phyloP scores from a whole-genome alignment of 2,888 invertebrate genomes.

The Alitta virens region DNA sequence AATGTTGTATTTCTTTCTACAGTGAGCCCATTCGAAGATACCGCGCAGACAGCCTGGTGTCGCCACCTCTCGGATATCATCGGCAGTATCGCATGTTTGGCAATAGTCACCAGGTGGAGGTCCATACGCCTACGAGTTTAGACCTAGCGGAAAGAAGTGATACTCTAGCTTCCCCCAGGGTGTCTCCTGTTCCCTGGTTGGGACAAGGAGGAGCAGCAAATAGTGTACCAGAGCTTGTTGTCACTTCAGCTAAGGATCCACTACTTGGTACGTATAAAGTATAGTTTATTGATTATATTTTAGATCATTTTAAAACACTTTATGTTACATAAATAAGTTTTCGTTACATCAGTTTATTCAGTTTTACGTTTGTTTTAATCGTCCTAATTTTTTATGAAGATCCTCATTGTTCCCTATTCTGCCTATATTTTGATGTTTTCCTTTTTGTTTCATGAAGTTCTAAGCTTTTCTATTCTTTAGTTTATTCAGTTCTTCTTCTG shows the following conservation, averaged over 20 bases:
- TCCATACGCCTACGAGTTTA: conserved; percentile 13
- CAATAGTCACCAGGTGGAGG: conserved; percentile 4
- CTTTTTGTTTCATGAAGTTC: too few relatives aligned
- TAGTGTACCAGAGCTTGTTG: conserved; percentile 20
- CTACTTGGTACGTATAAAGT: conserved; percentile 5
- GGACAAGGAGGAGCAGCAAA: conserved; percentile 7
- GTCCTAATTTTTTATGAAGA: too few relatives aligned
- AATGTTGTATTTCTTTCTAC: neutral
- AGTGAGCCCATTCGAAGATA: conserved; percentile 6
- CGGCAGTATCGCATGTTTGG: conserved; percentile 10
- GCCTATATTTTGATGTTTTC: too few relatives aligned
- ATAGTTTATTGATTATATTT: too few relatives aligned
- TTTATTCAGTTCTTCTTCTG: too few relatives aligned
- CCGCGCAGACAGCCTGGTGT: conserved; percentile 18
- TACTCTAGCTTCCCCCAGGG: conserved; percentile 26
- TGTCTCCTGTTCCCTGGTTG: conserved; percentile 30
- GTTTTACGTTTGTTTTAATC: too few relatives aligned
- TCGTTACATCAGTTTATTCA: too few relatives aligned
- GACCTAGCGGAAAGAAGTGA: conserved; percentile 27
- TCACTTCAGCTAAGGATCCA: conserved; percentile 12
- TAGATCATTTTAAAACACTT: too few relatives aligned
- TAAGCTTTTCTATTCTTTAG: too few relatives aligned
- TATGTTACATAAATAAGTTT: too few relatives aligned
- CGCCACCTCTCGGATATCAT: conserved; percentile 14
- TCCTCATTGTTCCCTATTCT: too few relatives aligned